Percentiles rank a stretch among this genome's conserved stretches.
Conservation (phyloP, 2,113 vertebrate species). For the Amazona vittata region DNA sequence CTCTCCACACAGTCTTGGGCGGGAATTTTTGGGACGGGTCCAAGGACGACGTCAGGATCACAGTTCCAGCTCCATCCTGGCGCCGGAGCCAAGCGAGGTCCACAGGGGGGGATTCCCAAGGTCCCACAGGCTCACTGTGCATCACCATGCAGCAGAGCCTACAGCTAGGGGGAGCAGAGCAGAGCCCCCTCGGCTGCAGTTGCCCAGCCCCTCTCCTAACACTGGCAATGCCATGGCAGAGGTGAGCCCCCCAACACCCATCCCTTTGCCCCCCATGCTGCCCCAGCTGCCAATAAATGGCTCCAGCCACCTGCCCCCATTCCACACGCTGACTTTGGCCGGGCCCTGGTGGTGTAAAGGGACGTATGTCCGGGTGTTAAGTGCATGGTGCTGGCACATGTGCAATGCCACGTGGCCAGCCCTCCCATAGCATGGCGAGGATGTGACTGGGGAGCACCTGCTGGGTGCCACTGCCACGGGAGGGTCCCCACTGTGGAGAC, state of each 20-base stretch:
- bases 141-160: background rate
- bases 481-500: background rate
- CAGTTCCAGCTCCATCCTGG: background rate
- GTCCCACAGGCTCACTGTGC: background rate
- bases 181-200: background rate
- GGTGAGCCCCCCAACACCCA: fast-evolving
- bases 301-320: background rate
- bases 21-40: background rate
- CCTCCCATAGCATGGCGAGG: background rate
- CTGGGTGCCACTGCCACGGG: background rate
- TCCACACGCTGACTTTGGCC: fast-evolving
- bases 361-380: background rate
- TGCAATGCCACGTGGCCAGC: background rate
- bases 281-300: fast-evolving
- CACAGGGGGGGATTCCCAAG: background rate
- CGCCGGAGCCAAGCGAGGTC: background rate
- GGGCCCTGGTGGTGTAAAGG: background rate
- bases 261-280: too few relatives aligned
- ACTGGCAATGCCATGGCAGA: background rate
- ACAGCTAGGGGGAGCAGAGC: background rate
- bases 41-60: background rate
- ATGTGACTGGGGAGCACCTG: background rate
- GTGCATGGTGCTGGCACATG: background rate
- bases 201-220: background rate
- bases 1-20: fast-evolving